phyloP scores from a whole-genome alignment of 2,888 invertebrate species.

The Archips xylosteana region DNA sequence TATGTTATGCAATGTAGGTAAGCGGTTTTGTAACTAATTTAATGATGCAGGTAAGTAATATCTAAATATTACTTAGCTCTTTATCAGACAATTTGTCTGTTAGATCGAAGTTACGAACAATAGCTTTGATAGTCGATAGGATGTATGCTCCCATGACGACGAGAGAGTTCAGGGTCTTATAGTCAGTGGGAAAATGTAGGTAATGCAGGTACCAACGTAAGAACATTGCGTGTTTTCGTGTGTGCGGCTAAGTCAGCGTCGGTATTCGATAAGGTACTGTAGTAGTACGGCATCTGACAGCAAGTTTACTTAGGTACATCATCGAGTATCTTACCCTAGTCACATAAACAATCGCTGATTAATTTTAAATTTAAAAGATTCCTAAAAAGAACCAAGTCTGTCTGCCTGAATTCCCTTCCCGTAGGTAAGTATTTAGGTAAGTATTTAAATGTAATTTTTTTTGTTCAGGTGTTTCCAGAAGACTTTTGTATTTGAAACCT shows the following conservation, averaged over 20 bases:
- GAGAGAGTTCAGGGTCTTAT: slow-evolving; percentile 18
- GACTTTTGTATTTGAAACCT: too few species aligned
- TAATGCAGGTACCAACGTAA: neutral
- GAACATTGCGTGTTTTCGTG: neutral
- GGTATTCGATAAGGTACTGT: neutral
- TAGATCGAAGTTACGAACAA: slow-evolving; percentile 43
- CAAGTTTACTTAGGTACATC: too few species aligned
- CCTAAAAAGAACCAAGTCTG: too few species aligned
- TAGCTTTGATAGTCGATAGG: slow-evolving; percentile 44
- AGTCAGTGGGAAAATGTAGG: neutral
- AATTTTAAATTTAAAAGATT: too few species aligned
- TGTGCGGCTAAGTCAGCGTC: neutral
- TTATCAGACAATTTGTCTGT: neutral
- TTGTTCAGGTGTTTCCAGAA: too few species aligned
- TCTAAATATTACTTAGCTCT: neutral
- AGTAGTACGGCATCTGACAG: too few species aligned
- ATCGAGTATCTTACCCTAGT: too few species aligned
- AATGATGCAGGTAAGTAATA: slow-evolving; percentile 3
- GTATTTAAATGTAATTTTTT: too few species aligned
- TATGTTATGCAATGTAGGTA: slow-evolving; percentile 31
- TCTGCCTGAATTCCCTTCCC: too few species aligned
- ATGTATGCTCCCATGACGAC: slow-evolving; percentile 47
- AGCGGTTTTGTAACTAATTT: slow-evolving; percentile 23
- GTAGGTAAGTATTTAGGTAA: too few species aligned
- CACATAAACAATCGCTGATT: too few species aligned